Evolutionary conservation across 1,140 invertebrate species (phyloP).

Genomic region (Zelostemma sp.): DNA sequence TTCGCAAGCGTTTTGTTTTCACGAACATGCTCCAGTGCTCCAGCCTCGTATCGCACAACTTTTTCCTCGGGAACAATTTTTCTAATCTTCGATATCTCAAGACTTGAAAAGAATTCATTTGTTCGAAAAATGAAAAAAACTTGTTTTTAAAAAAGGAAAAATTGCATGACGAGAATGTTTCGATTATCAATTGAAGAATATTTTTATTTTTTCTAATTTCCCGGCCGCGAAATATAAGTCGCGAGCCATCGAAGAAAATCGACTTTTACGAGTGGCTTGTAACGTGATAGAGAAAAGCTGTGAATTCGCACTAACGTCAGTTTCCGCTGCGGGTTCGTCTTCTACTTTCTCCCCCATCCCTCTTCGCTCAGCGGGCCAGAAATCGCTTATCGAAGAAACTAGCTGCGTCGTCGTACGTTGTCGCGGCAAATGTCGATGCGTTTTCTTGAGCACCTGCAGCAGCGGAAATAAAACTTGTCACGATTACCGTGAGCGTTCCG

Average conservation of each 20-base stretch:
- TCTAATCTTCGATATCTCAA: too few species aligned
- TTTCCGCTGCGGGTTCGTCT: conserved; percentile 10
- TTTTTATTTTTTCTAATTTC: too few species aligned
- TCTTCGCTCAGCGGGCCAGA: too few species aligned
- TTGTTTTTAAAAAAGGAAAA: too few species aligned
- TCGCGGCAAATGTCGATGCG: conserved; percentile 29
- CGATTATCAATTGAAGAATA: too few species aligned
- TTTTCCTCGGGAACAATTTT: too few species aligned
- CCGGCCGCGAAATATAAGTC: conserved; percentile 9
- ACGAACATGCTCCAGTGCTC: too few species aligned
- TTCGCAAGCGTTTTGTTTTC: conserved; percentile 18
- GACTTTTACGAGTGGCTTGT: conserved; percentile 10
- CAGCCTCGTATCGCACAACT: too few species aligned
- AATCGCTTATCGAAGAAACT: conserved; percentile 34
- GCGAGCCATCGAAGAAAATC: conserved; percentile 6
- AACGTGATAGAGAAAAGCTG: conserved; percentile 22
- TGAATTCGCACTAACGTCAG: conserved; percentile 34
- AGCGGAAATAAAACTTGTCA: conserved; percentile 43
- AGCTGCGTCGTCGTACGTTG: conserved; percentile 31
- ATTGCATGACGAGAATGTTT: too few species aligned
- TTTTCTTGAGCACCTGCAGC: conserved; percentile 27
- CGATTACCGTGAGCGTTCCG: conserved; percentile 51
- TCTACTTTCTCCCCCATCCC: too few species aligned
- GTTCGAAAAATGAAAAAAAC: too few species aligned
- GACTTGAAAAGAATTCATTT: too few species aligned